These are phyloP conservation scores for Hermaeophaga mercurialis DNA, from an alignment of 2,888 invertebrate genomes.

Conservation along the genomic window DNA sequence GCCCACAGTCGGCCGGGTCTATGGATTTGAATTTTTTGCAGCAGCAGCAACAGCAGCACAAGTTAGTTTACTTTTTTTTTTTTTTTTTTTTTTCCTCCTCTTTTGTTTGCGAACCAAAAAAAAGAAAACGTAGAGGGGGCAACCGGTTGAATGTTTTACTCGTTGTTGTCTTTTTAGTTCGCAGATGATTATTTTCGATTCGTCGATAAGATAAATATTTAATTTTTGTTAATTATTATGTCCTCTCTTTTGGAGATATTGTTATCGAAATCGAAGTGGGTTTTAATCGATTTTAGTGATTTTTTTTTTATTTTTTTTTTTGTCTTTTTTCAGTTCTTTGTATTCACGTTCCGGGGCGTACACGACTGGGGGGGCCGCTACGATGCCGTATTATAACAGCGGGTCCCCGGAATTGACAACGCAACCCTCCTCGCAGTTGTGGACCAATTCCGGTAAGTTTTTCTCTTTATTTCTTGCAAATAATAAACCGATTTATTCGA, in stretches of 20 bases:
- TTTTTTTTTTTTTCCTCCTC: too few species aligned
- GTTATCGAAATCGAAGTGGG: conserved; percentile 42
- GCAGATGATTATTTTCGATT: neutral
- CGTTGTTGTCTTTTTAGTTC: too few species aligned
- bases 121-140: too few species aligned
- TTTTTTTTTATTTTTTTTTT: conserved; percentile 21
- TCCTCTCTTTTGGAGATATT: conserved; percentile 41
- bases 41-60: conserved; percentile 43
- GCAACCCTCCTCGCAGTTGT: conserved; percentile 49
- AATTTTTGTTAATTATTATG: conserved; percentile 35
- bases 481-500: too few species aligned
- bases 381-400: conserved; percentile 50
- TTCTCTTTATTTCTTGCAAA: neutral
- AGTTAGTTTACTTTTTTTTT: conserved; percentile 52
- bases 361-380: conserved; percentile 42
- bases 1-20: too few species aligned
- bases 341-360: conserved; percentile 47
- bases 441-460: conserved; percentile 53
- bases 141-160: too few species aligned
- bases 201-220: conserved; percentile 37
- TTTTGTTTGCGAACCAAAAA: too few species aligned
- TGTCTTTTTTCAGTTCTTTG: conserved; percentile 48
- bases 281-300: conserved; percentile 9
- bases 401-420: conserved; percentile 52
- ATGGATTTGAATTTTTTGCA: conserved; percentile 50